Conservation (phyloP, 2,113 vertebrate genomes). For the Silurus asotus region DNA sequence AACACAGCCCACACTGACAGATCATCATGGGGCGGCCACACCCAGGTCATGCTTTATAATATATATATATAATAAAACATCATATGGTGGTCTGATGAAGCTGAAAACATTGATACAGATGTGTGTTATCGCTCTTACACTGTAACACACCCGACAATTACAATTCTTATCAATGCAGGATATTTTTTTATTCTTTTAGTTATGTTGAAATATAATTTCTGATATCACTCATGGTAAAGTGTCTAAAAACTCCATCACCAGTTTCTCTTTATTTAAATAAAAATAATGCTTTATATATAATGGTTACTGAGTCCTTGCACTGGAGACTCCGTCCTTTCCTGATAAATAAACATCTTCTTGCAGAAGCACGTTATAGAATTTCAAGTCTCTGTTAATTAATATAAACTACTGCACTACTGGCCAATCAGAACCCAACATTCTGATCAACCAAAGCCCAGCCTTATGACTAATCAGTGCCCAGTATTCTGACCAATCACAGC, state of each 20-base stretch:
- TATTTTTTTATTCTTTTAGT: too few relatives aligned
- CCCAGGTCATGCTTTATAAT: not conserved
- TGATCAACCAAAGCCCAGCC: not conserved
- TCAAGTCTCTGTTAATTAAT: not conserved
- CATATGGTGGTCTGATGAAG: not conserved
- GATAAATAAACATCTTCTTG: not conserved
- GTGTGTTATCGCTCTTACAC: too few relatives aligned
- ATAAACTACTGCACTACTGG: not conserved
- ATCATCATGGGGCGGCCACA: not conserved
- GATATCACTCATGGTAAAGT: not conserved
- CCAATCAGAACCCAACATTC: not conserved
- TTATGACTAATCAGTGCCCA: not conserved
- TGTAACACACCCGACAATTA: not conserved
- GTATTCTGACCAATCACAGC: not conserved
- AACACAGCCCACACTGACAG: not conserved
- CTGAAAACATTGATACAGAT: not conserved
- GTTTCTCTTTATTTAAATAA: not conserved
- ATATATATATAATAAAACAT: not conserved
- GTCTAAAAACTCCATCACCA: not conserved
- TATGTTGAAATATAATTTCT: not conserved
- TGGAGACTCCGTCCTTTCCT: not conserved
- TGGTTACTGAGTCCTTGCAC: not conserved
- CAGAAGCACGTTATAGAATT: not conserved
- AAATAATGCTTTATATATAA: too few relatives aligned
- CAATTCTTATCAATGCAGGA: too few relatives aligned